These are phyloP conservation scores for Meteorus colon DNA, from an alignment of 2,888 invertebrate genomes.

Conservation along the genomic window DNA sequence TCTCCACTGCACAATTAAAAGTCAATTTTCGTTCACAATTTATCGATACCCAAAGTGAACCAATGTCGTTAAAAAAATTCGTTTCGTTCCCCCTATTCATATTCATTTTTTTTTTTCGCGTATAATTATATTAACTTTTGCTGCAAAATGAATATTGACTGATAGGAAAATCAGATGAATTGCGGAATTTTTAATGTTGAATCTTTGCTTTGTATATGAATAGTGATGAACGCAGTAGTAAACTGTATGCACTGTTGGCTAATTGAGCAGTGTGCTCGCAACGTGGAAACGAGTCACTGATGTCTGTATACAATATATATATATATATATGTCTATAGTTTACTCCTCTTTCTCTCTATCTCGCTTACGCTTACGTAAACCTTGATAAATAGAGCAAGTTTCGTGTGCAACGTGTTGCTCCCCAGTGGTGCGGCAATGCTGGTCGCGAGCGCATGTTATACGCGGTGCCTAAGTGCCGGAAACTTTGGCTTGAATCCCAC, in stretches of 20 bases:
- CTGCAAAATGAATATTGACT: no score
- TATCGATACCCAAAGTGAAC: no score
- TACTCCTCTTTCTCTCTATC: background rate
- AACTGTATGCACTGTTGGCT: constrained; percentile 22
- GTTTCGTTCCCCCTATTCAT: no score
- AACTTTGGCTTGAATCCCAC: constrained; percentile 49
- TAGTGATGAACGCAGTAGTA: background rate
- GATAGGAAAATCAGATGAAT: no score
- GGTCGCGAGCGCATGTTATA: constrained; percentile 44
- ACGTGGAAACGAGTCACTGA: constrained; percentile 29
- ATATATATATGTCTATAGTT: constrained; percentile 3
- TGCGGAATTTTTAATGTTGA: no score
- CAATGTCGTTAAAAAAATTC: no score
- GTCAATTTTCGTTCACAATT: no score
- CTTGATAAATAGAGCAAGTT: constrained; percentile 54
- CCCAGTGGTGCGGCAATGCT: constrained; percentile 33
- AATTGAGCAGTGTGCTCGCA: constrained; percentile 34
- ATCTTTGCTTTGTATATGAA: background rate
- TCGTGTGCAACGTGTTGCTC: constrained; percentile 54
- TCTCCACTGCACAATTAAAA: no score
- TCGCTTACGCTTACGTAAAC: constrained; percentile 41
- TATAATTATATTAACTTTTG: no score
- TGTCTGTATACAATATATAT: constrained; percentile 1
- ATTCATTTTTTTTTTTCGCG: no score
- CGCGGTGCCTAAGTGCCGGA: constrained; percentile 47